A percentile compares a stretch with the other conserved stretches of the same genome.
Conservation (phyloP, 2,113 vertebrate genomes). For the Phrynosoma blainvillii region DNA sequence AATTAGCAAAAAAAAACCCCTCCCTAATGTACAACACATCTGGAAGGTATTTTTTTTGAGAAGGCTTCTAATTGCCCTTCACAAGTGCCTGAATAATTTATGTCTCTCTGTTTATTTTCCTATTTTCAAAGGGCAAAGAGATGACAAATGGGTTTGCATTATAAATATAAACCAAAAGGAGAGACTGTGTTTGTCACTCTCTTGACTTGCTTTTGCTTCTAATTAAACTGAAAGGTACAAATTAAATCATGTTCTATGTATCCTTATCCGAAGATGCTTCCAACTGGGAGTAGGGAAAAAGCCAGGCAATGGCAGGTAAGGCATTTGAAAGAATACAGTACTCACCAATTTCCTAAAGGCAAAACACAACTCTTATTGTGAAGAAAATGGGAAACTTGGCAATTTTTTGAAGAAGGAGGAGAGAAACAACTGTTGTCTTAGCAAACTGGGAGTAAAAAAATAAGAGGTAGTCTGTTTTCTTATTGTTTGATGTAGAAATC, state of each 20-base stretch:
- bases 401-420: not conserved
- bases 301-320: not conserved
- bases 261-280: not conserved
- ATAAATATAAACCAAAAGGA: not conserved
- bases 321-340: not conserved
- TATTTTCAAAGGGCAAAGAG: not conserved
- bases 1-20: too few species aligned
- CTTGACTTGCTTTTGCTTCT: not conserved
- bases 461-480: not conserved
- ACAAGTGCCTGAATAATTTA: not conserved
- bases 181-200: too few species aligned
- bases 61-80: not conserved
- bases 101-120: too few species aligned
- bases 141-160: not conserved
- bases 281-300: not conserved
- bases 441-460: constrained; percentile 24
- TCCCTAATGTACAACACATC: too few species aligned
- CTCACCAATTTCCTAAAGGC: constrained; percentile 18
- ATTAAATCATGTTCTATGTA: not conserved
- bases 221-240: not conserved
- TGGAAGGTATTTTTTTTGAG: too few species aligned
- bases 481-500: not conserved
- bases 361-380: constrained; percentile 42
- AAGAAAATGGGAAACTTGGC: not conserved
- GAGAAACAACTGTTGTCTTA: constrained; percentile 14